Evolutionary conservation across 2,888 invertebrate genomes (phyloP), one percentile per base, ranked within the genome.

Genomic region (Oconnorella tubifera): DNA sequence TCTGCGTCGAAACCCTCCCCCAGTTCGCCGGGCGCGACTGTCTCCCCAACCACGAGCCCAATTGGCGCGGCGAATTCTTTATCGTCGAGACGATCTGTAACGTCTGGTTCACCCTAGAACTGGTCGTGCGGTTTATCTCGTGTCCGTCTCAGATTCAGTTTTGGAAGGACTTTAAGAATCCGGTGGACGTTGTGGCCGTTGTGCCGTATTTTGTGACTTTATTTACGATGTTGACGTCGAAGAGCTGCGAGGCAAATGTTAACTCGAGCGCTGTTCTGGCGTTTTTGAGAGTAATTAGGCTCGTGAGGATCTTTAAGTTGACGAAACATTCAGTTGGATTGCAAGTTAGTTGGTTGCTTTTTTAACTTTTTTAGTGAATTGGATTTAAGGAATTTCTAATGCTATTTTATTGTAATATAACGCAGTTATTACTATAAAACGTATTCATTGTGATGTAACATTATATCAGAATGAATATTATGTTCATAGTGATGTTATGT

Each of bases 1-100:
- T 83, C 71, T 84, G 84, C 66, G 71, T 83, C 65, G 84, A 84
- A 69, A 84, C 84, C 1, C 72, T 84, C 19, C 84, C 84, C 2
- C 70, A 70, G 48, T 77, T 80, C 65, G 68, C 73, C 10, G 19
- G 19, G 10, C 64, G 60, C 3, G 70, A 72, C 28, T 79, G 78
- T 63, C 58, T 59, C 4, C 59, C 65, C 1, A 72, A 71, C 4
- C 1, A 23, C 32, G 59, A 66, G 27, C 73, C 72, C 6, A 73
- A 76, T 60, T 75, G 71, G 59, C 25, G 29, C 0, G 70, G 73
- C 31, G 75, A 78, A 1, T 73, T 81, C 65, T 79, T 78, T 68
- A 65, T 80, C 3, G 70, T 77, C 4, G 81, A 80, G 67, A 70
- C 73, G n/a, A 65, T 73, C 29, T 80, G 80, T 64, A 77, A 80